Evolutionary conservation across 1,140 invertebrate genomes (phyloP).

Genomic region (Calephelis virginiensis): DNA sequence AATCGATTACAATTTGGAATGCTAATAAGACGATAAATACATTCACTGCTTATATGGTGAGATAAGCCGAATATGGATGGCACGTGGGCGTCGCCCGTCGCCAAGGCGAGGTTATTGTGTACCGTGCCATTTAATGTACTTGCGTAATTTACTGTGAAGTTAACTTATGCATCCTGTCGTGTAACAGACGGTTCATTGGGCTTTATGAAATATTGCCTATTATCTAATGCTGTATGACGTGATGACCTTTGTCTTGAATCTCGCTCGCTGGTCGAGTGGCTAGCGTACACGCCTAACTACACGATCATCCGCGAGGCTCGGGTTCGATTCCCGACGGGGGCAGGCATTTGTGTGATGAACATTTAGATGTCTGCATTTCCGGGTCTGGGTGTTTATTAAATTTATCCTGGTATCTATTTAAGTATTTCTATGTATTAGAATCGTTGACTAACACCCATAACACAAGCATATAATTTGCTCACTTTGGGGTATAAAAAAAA

Average conservation of each 20-base stretch:
- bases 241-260: constrained; percentile 6
- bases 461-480: no score
- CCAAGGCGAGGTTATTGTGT: constrained; percentile 49
- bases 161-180: constrained; percentile 57
- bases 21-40: constrained; percentile 56
- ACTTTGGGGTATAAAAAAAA: no score
- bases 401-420: no score
- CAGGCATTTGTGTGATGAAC: no score
- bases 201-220: constrained; percentile 35
- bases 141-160: constrained; percentile 49
- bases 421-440: no score
- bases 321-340: no score
- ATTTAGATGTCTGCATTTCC: no score
- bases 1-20: constrained; percentile 50
- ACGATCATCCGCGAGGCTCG: no score
- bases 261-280: no score
- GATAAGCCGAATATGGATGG: constrained; percentile 58
- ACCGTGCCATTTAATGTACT: constrained; percentile 42
- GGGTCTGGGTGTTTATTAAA: no score
- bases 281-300: no score
- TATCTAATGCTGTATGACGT: constrained; percentile 7
- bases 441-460: no score
- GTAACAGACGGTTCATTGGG: constrained; percentile 57
- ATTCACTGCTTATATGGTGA: constrained; percentile 63
- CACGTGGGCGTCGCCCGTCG: constrained; percentile 62